Evolutionary conservation across 2,797 vertebrate species (phyloP), one percentile per base, ranked within the genome.

Genomic region (Sorex maritimensis): DNA sequence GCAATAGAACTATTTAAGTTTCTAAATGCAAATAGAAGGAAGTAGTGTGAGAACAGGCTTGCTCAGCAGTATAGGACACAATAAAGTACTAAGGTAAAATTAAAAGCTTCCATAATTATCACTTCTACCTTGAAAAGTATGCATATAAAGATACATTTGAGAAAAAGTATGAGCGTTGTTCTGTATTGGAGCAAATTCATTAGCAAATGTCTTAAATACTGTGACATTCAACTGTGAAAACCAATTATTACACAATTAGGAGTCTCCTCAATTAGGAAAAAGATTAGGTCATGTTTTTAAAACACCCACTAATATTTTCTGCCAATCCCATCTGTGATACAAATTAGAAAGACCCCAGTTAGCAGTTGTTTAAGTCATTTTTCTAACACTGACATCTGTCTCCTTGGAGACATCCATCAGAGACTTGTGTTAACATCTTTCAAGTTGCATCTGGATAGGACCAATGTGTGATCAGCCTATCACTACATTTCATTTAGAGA

Each of bases 371-470:
- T 96, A 97, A 93, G 71, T 95, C 94, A 12, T 97, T 97, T 97
- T 96, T 72, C 94, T 94, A 92, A 89, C 92, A 94, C 28, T 96
- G 68, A n/a, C 91, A 93, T 95, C 93, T 72, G 21, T 97, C 89
- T 97, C 97, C 96, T 95, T 90, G 88, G 97, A 98, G 94, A 96
- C 79, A 94, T 88, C 81, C 80, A 94, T 94, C 80, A 92, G 93
- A 91, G 71, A 91, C 68, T 95, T 94, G 71, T 89, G 91, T 93
- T 97, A 97, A 68, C 93, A 94, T 95, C 95, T 97, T 97, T 97
- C 81, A 90, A 95, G 86, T 95, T 97, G 93, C 71, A 88, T 97
- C 90, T 97, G 96, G 94, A 95, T 95, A 68, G 95, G 90, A 96
- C 91, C 93, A 90, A 93, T 92, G 95, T 90, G 88, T 91, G 95